Evolutionary conservation across 2,888 invertebrate species (phyloP), one percentile per base, ranked within the genome.

Genomic region (Chrysomela aeneicollis): DNA sequence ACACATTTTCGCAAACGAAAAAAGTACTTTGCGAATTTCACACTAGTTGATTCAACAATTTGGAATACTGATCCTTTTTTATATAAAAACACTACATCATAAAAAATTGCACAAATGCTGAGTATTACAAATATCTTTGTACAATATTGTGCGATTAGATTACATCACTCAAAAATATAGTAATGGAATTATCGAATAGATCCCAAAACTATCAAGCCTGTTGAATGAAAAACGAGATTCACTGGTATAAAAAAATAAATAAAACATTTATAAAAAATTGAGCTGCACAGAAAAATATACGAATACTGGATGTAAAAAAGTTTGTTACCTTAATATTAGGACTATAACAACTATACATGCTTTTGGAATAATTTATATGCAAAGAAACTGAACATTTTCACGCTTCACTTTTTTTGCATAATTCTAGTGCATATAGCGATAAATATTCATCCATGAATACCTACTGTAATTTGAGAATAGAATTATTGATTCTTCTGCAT

Each of bases 231-330:
- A 18, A 30, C 53, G 57, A 52, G 21, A 50, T 50, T 50, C 54
- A 51, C 18, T 55, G 42, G 19, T 35, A 9, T 50, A 37, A 35
- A 35, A 49, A 61, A 65, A 65, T 57, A 57, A 57, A 57, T 57
- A 66, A 50, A 57, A 55, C 35, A 15, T 15, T 42, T 42, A 55
- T 62, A n/a, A 55, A 66, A 62, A 58, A 62, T 66, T 66, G 66
- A 66, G 66, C 66, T 50, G 53, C 30, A 58, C 19, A 57, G 46
- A 46, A 21, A 57, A 37, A 55, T 19, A 18, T 42, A 19, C 12
- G 42, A 46, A 57, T 46, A 46, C 22, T 18, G 47, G 10, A n/a
- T 46, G 18, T 26, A 26, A 26, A 57, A 46, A 46, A 15, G n/a
- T 42, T 10, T 15, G 42, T n/a, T 42, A 42, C 42, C 42, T 15